Percentiles rank a stretch among this genome's conserved stretches.
phyloP scores from a whole-genome alignment of 2,888 invertebrate species.

The Agrypnus murinus region DNA sequence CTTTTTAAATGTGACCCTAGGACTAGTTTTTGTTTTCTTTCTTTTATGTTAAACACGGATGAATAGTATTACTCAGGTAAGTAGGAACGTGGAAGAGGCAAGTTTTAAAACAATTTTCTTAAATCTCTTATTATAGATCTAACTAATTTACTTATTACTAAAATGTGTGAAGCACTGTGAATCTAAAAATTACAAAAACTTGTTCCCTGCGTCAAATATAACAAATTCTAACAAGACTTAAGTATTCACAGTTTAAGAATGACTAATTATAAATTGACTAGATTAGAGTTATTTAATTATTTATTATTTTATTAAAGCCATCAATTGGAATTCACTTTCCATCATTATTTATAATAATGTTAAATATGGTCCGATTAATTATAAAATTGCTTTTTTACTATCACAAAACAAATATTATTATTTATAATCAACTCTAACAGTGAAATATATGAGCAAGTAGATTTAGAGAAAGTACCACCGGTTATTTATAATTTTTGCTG shows the following conservation, averaged over 20 bases:
- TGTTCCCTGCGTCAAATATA: conserved; percentile 45
- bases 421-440: too few species aligned
- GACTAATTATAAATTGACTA: conserved; percentile 48
- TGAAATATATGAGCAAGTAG: too few species aligned
- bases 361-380: not conserved
- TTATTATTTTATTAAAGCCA: conserved; percentile 29
- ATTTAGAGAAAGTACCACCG: too few species aligned
- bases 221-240: conserved; percentile 38
- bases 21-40: conserved; percentile 25
- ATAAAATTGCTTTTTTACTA: too few species aligned
- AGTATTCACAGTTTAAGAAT: conserved; percentile 41
- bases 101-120: conserved; percentile 12
- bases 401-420: too few species aligned
- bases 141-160: conserved; percentile 18
- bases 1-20: conserved; percentile 11
- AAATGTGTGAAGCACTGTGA: conserved; percentile 29
- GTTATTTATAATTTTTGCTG: too few species aligned
- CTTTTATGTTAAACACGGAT: conserved; percentile 24
- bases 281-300: conserved; percentile 30
- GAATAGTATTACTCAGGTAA: conserved; percentile 29
- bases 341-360: too few species aligned
- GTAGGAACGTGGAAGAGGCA: conserved; percentile 42
- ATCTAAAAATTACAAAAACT: conserved; percentile 41
- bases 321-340: not conserved
- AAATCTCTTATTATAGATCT: not conserved